A percentile compares a stretch with the other conserved stretches of the same genome.
Evolutionary conservation across 2,888 invertebrate species (phyloP).

Genomic region (Saturnia pavonia): DNA sequence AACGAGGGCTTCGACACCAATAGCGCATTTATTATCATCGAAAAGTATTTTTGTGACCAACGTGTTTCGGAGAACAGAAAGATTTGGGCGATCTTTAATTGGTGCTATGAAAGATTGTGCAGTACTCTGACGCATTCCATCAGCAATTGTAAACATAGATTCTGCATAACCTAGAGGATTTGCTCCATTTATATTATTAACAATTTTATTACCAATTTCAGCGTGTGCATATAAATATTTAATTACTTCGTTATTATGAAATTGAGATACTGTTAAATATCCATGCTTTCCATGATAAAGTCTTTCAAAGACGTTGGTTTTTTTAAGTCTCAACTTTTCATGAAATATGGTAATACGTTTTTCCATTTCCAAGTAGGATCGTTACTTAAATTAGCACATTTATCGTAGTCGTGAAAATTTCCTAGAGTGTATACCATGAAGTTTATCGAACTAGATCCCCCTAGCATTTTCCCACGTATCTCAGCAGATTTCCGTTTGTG

Average conservation of each 20-base stretch:
- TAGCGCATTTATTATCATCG: slow-evolving; percentile 62
- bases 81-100: slow-evolving; percentile 4
- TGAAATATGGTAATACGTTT: slow-evolving; percentile 30
- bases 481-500: slow-evolving; percentile 7
- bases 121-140: slow-evolving; percentile 24
- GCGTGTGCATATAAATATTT: slow-evolving; percentile 26
- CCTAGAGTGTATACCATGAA: slow-evolving; percentile 30
- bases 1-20: slow-evolving; percentile 60
- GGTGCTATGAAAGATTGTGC: slow-evolving; percentile 15
- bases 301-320: slow-evolving; percentile 21
- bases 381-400: slow-evolving; percentile 26
- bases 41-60: slow-evolving; percentile 72
- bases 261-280: slow-evolving; percentile 28
- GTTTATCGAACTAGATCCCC: slow-evolving; percentile 27
- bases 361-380: slow-evolving; percentile 29
- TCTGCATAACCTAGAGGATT: slow-evolving; percentile 25
- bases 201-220: slow-evolving; percentile 26
- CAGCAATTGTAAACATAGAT: slow-evolving; percentile 21
- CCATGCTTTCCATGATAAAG: slow-evolving; percentile 27
- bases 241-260: slow-evolving; percentile 6
- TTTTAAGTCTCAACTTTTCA: slow-evolving; percentile 27
- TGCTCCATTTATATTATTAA: slow-evolving; percentile 26
- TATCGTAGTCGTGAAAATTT: slow-evolving; percentile 22
- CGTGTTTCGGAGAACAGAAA: slow-evolving; percentile 14
- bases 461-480: slow-evolving; percentile 28